Base-by-base conservation (phyloP, 2,888 invertebrate species). In the Unio delphinus region DNA sequence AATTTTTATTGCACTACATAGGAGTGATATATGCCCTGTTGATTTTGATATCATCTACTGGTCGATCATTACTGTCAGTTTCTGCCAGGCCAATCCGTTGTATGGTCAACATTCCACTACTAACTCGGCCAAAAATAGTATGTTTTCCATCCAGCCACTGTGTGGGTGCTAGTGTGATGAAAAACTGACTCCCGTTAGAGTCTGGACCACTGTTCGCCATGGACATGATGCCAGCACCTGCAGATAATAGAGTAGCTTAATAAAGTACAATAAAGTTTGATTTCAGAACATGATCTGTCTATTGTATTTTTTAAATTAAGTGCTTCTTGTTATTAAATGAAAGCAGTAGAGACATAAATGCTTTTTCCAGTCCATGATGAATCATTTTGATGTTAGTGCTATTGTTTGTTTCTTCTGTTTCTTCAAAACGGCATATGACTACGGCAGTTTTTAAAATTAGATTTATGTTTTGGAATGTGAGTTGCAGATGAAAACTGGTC, bases 171-270 rank as follows among this genome's bases (percentile, higher is more conserved):
- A 99, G 91, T 0, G 98, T 98, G 64, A 99, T 96, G 85, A 99
- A 99, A 91, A 99, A 99, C 90, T 99, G 99, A 55, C 97, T 98
- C 4, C 98, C 98, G 90, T 99, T 99, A 8, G 96, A 94, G 87
- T 99, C 94, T 0, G 98, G 97, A 0, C 99, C 98, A 28, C 98
- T 95, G 92, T 99, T 99, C 0, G 99, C 99, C 99, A 99, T 99
- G 0, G 98, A 97, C 56, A 97, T 86, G 70, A 97, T 94, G 0
- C 96, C 97, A 73, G 94, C 94, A 70, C 94, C 93, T 93, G 80
- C 34, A 84, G 84, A 58, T 55, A 61, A 11, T 3, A 45, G 11
- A 30, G 17, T 30, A 62, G 45, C 23, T 23, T 55, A 56, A 59
- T 54, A 23, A 18, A 55, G 8, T 23, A 34, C n/a, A 45, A 55